phyloP scores from a whole-genome alignment of 2,113 vertebrate species.

The Sapayoa aenigma region DNA sequence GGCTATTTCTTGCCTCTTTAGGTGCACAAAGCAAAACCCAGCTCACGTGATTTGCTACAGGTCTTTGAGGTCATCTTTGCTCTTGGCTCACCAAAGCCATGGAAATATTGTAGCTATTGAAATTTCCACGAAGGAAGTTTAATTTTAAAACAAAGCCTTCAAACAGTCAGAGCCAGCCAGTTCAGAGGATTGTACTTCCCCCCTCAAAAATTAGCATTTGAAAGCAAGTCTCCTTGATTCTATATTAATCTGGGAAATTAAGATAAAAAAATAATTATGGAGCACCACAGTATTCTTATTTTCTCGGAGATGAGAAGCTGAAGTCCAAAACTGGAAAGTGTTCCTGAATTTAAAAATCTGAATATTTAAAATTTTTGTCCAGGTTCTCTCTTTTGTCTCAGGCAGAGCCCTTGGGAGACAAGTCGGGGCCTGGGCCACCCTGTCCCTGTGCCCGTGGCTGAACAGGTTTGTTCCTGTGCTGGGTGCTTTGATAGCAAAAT shows the following conservation, averaged over 20 bases:
- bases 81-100: background rate
- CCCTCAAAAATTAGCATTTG: background rate
- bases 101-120: background rate
- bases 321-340: background rate
- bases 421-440: accelerated
- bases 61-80: background rate
- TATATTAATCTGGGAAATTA: conserved; percentile 1
- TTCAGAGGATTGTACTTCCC: background rate
- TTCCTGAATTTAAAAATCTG: background rate
- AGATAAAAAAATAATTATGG: background rate
- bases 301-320: background rate
- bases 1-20: background rate
- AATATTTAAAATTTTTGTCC: background rate
- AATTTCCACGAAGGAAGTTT: background rate
- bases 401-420: background rate
- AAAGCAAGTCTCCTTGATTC: conserved; percentile 2
- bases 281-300: background rate
- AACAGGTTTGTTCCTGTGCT: background rate
- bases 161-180: background rate
- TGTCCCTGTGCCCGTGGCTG: accelerated
- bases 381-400: background rate
- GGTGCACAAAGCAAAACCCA: background rate
- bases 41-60: background rate
- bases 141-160: conserved; percentile 40
- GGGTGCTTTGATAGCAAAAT: background rate